A percentile compares a stretch with the other conserved stretches of the same genome.
Conservation (phyloP, 2,113 vertebrate genomes). For the Patagioenas fasciata region DNA sequence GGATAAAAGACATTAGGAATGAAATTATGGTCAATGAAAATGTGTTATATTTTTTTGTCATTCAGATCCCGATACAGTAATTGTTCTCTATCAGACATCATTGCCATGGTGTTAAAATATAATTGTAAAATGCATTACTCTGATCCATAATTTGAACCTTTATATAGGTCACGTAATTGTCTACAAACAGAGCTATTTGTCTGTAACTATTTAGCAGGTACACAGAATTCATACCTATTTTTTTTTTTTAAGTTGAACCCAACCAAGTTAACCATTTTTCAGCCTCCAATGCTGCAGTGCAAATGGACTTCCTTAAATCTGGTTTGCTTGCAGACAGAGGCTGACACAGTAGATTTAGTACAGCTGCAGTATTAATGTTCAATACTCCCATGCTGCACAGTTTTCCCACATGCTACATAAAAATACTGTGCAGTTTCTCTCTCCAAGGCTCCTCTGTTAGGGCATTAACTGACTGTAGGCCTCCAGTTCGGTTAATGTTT, state of each 20-base stretch:
- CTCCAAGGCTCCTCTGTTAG: conserved; percentile 51
- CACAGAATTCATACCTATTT: background rate
- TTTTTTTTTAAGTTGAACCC: background rate
- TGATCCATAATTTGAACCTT: background rate
- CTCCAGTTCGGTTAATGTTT: conserved; percentile 57
- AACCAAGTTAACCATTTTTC: conserved; percentile 48
- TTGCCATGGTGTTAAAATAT: background rate
- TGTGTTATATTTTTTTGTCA: background rate
- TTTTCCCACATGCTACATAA: conserved; percentile 72
- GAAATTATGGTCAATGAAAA: background rate
- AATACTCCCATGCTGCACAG: conserved; percentile 61
- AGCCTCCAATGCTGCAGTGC: conserved; percentile 31
- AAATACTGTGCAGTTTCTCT: conserved; percentile 66
- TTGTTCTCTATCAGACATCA: background rate
- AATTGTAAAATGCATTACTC: background rate
- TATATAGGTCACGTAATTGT: background rate
- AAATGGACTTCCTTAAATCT: conserved; percentile 65
- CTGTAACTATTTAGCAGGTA: background rate
- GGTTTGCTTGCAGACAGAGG: conserved; percentile 52
- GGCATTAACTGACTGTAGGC: conserved; percentile 50
- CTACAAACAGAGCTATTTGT: background rate
- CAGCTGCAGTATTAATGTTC: conserved; percentile 72
- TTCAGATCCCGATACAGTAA: background rate
- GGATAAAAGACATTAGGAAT: background rate
- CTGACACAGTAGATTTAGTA: conserved; percentile 73